Conservation (phyloP, 53 echinoderm and acorn worm genomes). For the Astropecten irregularis region DNA sequence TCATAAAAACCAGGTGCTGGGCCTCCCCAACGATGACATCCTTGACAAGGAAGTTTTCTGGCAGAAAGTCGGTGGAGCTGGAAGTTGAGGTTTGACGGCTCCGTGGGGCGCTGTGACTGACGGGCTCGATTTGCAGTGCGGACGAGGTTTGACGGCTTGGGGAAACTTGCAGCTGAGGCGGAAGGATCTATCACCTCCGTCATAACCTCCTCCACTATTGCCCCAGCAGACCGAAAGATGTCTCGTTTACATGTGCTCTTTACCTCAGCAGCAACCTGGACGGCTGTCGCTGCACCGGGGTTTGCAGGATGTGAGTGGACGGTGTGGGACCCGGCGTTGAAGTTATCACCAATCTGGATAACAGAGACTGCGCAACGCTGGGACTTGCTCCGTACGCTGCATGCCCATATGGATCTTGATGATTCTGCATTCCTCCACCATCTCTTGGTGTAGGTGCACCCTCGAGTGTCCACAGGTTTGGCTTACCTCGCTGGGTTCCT, state of each 20-base stretch:
- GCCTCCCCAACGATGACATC: constrained; percentile 7
- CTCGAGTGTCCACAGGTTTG: not conserved
- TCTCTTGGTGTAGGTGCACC: constrained; percentile 12
- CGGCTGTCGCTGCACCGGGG: constrained; percentile 6
- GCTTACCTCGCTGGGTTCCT: not conserved
- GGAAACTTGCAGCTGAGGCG: not conserved
- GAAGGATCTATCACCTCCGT: not conserved
- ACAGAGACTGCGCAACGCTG: constrained; percentile 16
- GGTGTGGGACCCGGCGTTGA: not conserved
- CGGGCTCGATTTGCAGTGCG: constrained; percentile 16
- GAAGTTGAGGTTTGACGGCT: constrained; percentile 37
- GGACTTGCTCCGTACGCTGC: constrained; percentile 8
- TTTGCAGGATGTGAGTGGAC: constrained; percentile 1
- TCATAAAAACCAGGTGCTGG: constrained; percentile 44
- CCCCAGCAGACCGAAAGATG: constrained; percentile 23
- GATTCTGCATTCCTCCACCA: not conserved
- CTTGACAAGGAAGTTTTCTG: not conserved
- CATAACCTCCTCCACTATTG: constrained; percentile 6
- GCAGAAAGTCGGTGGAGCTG: not conserved
- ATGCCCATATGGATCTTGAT: not conserved
- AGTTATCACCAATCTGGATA: not conserved
- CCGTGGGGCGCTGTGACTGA: not conserved
- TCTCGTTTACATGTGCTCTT: not conserved
- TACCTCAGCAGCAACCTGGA: not conserved
- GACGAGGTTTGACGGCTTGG: constrained; percentile 2